Evolutionary conservation across 2,888 invertebrate genomes (phyloP).

Genomic region (Oligia strigilis): DNA sequence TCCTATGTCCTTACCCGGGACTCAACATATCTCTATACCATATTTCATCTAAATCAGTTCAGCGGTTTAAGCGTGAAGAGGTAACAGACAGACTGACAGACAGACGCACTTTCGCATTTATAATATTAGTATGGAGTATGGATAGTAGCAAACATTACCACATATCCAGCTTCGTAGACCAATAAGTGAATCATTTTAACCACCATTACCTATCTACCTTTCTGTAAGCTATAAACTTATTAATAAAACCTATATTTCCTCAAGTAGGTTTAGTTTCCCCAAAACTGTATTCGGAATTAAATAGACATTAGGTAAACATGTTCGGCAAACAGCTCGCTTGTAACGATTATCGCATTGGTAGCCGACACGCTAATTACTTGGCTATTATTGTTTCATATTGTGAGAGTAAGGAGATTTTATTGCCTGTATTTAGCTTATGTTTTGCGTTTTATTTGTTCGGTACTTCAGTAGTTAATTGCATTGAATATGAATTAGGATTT

Average conservation of each 20-base stretch:
- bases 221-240: background rate
- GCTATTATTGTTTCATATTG: conserved; percentile 37
- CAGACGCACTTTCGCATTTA: too few relatives aligned
- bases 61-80: too few relatives aligned
- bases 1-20: too few relatives aligned
- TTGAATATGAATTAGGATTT: background rate
- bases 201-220: background rate
- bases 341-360: conserved; percentile 48
- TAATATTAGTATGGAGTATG: too few relatives aligned
- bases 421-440: conserved; percentile 36
- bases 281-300: conserved; percentile 38
- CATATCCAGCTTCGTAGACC: background rate
- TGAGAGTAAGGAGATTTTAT: conserved; percentile 39
- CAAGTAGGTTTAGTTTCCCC: conserved; percentile 33
- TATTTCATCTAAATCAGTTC: too few relatives aligned
- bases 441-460: conserved; percentile 19
- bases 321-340: conserved; percentile 33
- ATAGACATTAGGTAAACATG: conserved; percentile 43
- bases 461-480: conserved; percentile 5
- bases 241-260: conserved; percentile 22
- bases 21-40: too few relatives aligned
- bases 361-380: conserved; percentile 45
- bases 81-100: too few relatives aligned
- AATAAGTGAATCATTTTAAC: background rate
- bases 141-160: background rate